A percentile compares a stretch with the other conserved stretches of the same genome.
Conservation (phyloP, 2,888 invertebrate species). For the Ectemnius cavifrons region DNA sequence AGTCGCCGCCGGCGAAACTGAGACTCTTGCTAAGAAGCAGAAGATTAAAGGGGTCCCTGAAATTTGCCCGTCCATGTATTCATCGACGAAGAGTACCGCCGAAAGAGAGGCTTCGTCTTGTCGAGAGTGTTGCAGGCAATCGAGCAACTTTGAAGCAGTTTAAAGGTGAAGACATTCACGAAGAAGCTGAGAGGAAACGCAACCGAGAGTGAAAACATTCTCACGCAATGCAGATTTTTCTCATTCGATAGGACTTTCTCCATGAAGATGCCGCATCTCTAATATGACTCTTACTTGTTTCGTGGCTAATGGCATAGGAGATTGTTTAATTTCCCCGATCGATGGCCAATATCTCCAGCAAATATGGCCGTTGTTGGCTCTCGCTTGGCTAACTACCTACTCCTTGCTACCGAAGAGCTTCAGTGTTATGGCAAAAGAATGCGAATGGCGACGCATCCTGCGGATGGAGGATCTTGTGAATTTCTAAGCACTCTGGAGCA, state of each 20-base stretch:
- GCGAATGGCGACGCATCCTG: too few relatives aligned
- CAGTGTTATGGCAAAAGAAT: too few relatives aligned
- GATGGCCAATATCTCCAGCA: neutral
- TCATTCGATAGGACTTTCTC: slow-evolving; percentile 30
- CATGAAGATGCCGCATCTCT: slow-evolving; percentile 12
- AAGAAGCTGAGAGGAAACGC: slow-evolving; percentile 11
- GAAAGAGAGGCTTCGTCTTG: neutral
- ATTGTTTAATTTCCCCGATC: slow-evolving; percentile 8
- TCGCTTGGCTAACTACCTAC: neutral
- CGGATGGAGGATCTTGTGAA: too few relatives aligned
- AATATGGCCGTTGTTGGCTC: neutral
- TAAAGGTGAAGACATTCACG: neutral
- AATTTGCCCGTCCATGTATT: neutral
- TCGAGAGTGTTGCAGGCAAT: slow-evolving; percentile 17
- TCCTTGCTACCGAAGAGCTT: too few relatives aligned
- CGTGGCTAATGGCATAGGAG: slow-evolving; percentile 1
- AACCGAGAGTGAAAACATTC: slow-evolving; percentile 38
- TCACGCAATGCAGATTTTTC: slow-evolving; percentile 36
- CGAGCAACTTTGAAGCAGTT: slow-evolving; percentile 24
- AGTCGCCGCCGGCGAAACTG: too few relatives aligned
- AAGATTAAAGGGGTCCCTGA: neutral
- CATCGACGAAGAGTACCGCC: too few relatives aligned
- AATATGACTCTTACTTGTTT: slow-evolving; percentile 28
- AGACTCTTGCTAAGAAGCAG: too few relatives aligned
- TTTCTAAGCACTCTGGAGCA: neutral